Evolutionary conservation across 2,888 invertebrate genomes (phyloP).

Genomic region (Synergus japonicus): DNA sequence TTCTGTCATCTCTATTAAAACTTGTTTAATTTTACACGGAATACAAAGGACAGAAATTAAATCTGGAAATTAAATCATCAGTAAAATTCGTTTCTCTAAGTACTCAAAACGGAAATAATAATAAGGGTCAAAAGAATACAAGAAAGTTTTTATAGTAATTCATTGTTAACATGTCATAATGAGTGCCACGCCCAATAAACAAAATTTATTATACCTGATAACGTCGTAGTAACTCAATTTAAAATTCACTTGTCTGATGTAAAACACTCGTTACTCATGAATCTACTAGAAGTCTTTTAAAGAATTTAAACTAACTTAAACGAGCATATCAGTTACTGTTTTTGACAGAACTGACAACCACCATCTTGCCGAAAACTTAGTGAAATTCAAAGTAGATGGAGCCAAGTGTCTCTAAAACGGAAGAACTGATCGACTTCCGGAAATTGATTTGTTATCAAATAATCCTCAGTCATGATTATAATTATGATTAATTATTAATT

Average conservation of each 20-base stretch:
- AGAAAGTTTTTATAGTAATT: neutral
- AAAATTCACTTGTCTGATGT: neutral
- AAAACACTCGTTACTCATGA: constrained; percentile 12
- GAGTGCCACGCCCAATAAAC: constrained; percentile 24
- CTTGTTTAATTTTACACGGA: neutral
- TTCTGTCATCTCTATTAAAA: neutral
- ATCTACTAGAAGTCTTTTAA: neutral
- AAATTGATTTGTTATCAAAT: no score
- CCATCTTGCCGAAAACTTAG: constrained; percentile 4
- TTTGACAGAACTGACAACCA: constrained; percentile 63
- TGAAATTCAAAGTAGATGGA: constrained; percentile 40
- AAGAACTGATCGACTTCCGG: no score
- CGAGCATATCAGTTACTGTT: constrained; percentile 58
- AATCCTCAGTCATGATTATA: no score
- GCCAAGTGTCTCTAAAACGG: constrained; percentile 6
- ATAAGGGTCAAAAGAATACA: neutral
- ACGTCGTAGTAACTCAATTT: neutral
- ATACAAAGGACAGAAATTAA: neutral
- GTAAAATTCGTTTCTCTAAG: neutral
- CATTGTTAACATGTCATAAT: neutral
- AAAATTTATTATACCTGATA: neutral
- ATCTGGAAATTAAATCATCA: no score
- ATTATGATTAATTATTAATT: no score
- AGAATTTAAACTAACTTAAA: neutral
- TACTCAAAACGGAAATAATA: neutral